Base-by-base conservation (phyloP, 1,140 invertebrate genomes). In the Bombus waltoni region DNA sequence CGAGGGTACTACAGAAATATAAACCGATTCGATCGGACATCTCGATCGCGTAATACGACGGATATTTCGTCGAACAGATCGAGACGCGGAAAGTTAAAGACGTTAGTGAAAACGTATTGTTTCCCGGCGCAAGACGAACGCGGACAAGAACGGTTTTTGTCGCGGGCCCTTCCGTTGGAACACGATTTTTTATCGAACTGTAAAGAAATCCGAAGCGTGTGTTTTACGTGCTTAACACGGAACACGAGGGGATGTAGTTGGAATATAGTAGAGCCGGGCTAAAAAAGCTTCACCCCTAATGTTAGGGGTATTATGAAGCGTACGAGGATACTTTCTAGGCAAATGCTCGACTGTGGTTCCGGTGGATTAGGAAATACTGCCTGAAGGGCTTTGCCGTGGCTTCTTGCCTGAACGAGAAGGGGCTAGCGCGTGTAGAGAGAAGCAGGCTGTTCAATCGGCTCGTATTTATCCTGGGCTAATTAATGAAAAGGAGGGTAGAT, bases 391-490 rank as follows among this genome's bases (percentile, higher is more conserved):
- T 78, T 65, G 22, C 57, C 75, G 78, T 80, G 35, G n/a, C 44
- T 72, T 72, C 70, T 59, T 40, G 47, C 38, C 79, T 22, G 18
- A 32, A 25, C 22, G 35, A 38, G 44, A 81, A 59, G 35, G 68
- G 40, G 18, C 65, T 13, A 25, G 62, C 77, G n/a, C 77, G 62
- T 40, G 74, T 15, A 59, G 40, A 76, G 53, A 76, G 74, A 53
- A 79, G 42, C 11, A 53, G 71, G 40, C 74, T 38, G 71, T 74
- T 75, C 81, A 75, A 65, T 75, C 25, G 35, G 25, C n/a, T 83
- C 66, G 75, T 76, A 79, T 71, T 71, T 71, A 84, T 70, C 38
- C 74, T 25, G 28, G 78, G 28, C 59, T 81, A 81, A 81, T 85
- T 85, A 85, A 81, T 73, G 59, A 77, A 85, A 85, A 68, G 35